Evolutionary conservation across 1,140 invertebrate species (phyloP).

Genomic region (Plodia interpunctella): DNA sequence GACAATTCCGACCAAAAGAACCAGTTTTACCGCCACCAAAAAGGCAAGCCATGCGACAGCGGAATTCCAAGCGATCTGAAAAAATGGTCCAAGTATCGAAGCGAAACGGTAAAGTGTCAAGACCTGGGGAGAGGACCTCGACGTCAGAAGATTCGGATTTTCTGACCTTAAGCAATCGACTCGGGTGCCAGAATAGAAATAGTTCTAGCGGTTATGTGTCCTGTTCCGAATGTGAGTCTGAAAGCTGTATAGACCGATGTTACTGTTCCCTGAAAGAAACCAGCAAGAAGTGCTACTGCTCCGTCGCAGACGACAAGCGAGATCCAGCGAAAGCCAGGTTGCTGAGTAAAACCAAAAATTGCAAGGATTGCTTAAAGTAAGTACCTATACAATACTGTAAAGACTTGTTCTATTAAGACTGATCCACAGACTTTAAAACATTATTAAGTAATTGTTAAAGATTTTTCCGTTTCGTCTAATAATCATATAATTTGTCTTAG

Average conservation of each 20-base stretch:
- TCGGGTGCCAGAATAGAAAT: slow-evolving; percentile 80
- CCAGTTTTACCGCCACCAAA: slow-evolving; percentile 58
- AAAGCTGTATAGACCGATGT: slow-evolving; percentile 86
- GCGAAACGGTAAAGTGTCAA: slow-evolving; percentile 56
- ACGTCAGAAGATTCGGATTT: slow-evolving; percentile 84
- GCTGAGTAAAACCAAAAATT: slow-evolving; percentile 49
- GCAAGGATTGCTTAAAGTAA: slow-evolving; percentile 67
- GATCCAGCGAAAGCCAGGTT: slow-evolving; percentile 45
- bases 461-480: neutral
- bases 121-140: slow-evolving; percentile 72
- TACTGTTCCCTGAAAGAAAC: slow-evolving; percentile 80
- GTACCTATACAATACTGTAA: slow-evolving; percentile 28
- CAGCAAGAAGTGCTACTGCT: slow-evolving; percentile 60
- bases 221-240: slow-evolving; percentile 91
- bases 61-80: slow-evolving; percentile 66
- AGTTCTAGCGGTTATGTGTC: slow-evolving; percentile 87
- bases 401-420: slow-evolving; percentile 8
- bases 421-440: too few relatives aligned
- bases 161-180: slow-evolving; percentile 73
- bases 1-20: slow-evolving; percentile 78
- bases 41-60: slow-evolving; percentile 59
- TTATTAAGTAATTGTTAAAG: too few relatives aligned
- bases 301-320: slow-evolving; percentile 41
- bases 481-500: slow-evolving; percentile 1
- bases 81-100: slow-evolving; percentile 59